Conservation (phyloP, 2,113 vertebrate species). For the Desmodus rotundus region DNA sequence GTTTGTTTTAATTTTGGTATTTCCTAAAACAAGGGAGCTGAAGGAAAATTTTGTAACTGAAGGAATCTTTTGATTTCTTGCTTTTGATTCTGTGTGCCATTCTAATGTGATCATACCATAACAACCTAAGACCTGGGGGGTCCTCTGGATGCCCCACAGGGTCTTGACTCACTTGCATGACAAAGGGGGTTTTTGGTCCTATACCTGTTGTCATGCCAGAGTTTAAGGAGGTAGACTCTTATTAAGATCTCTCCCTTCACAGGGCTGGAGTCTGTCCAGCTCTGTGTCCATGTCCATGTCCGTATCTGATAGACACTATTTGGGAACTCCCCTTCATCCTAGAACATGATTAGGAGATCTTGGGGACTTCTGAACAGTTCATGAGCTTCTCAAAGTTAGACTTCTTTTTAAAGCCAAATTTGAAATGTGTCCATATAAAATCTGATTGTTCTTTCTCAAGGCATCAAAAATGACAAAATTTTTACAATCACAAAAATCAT, state of each 20-base stretch:
- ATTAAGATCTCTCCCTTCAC: accelerated
- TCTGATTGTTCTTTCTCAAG: background rate
- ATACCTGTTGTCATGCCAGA: accelerated
- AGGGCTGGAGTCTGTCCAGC: too few relatives aligned
- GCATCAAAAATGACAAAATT: background rate
- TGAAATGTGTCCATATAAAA: background rate
- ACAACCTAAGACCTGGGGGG: accelerated
- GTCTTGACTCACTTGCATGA: accelerated
- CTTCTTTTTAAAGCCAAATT: background rate
- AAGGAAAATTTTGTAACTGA: background rate
- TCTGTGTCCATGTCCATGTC: accelerated
- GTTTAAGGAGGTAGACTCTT: accelerated
- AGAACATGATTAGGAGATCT: background rate
- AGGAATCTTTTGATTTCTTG: accelerated
- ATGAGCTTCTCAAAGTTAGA: background rate
- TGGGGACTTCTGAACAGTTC: background rate
- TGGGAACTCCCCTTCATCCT: background rate
- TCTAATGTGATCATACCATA: accelerated
- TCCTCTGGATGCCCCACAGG: accelerated
- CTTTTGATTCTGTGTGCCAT: background rate
- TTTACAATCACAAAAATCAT: background rate
- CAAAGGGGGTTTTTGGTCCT: background rate
- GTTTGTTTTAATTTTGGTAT: background rate
- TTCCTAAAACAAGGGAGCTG: background rate
- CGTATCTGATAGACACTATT: accelerated